Evolutionary conservation across 2,888 invertebrate genomes (phyloP), one percentile per base, ranked within the genome.

Genomic region (Drosophila acutilabella): DNA sequence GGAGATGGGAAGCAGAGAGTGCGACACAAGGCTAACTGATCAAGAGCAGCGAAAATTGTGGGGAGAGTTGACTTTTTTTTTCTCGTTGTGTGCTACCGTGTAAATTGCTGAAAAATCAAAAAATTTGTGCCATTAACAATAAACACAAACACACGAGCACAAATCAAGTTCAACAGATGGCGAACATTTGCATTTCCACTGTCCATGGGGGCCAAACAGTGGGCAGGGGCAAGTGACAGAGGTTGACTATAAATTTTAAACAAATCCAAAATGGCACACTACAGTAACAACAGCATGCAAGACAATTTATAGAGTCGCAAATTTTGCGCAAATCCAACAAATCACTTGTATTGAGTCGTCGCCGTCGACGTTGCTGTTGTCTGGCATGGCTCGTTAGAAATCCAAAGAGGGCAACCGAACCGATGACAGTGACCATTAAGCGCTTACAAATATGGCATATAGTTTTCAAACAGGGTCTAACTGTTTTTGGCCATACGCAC

Each of bases 81-180:
- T 57, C 54, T 70, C 57, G 60, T 57, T 58, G 48, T 72, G 56
- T 77, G 53, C 38, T 52, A 48, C 54, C 62, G 74, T 64, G 75
- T 69, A 78, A 75, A 75, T 69, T 75, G 69, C 48, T 75, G 57
- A 78, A 68, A 78, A 78, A 64, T 68, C 64, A 51, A 64, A 71
- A 47, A 64, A 61, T 40, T 72, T 70, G 70, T 74, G 78, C 78
- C 74, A 74, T 71, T 70, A 71, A 67, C 65, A 72, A 71, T 59
- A 68, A 26, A 26, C 26, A 57, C 61, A 64, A 56, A 45, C 18
- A 47, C 26, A 64, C 20, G 23, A 23, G 23, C 23, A 65, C 70
- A 83, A 64, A 68, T 80, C 86, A 86, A 81, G 81, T 75, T 83
- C 75, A 81, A 78, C 87, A 83, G 84, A 82, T 83, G 81, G 81